Conservation (phyloP, 1,140 invertebrate species). For the Nasonia giraulti region DNA sequence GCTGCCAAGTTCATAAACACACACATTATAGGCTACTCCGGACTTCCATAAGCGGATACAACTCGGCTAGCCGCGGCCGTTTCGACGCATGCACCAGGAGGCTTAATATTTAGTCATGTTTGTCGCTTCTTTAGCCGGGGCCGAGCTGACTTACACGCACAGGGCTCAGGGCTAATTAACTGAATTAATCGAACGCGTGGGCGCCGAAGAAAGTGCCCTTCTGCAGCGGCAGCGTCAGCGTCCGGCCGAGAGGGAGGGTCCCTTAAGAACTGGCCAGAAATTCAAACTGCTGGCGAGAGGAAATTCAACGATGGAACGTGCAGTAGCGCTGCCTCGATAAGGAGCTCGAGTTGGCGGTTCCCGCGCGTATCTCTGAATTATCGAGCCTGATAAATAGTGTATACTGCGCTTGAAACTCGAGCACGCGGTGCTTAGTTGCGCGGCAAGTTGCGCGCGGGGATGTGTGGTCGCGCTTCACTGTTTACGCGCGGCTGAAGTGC, state of each 20-base stretch:
- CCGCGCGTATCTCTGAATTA: background rate
- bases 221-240: too few relatives aligned
- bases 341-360: background rate
- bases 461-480: background rate
- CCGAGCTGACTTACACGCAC: background rate
- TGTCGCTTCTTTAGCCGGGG: too few relatives aligned
- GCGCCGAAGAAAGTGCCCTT: background rate
- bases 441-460: background rate
- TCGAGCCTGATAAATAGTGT: background rate
- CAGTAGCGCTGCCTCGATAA: background rate
- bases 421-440: background rate
- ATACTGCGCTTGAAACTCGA: background rate
- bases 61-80: too few relatives aligned
- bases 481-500: too few relatives aligned
- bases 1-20: too few relatives aligned
- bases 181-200: background rate
- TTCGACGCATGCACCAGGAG: too few relatives aligned
- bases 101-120: background rate
- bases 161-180: background rate
- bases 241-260: background rate
- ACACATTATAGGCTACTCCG: too few relatives aligned
- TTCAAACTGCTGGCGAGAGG: constrained; percentile 28
- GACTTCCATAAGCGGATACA: too few relatives aligned
- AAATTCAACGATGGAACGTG: constrained; percentile 27
- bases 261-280: constrained; percentile 11